Evolutionary conservation across 2,888 invertebrate genomes (phyloP).

Genomic region (Acanthoscelides obtectus): DNA sequence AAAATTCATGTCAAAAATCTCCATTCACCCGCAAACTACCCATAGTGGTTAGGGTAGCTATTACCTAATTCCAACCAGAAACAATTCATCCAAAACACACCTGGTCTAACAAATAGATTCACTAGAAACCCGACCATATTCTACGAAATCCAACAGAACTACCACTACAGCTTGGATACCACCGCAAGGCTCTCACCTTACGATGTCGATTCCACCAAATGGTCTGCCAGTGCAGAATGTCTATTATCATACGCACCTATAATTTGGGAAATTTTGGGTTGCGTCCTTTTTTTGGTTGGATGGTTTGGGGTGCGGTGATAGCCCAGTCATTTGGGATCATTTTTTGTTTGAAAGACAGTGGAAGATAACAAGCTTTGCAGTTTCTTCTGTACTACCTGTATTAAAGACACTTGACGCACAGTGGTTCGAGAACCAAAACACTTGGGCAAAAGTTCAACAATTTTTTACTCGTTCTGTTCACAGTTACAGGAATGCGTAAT

Average conservation of each 20-base stretch:
- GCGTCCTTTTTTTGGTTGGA: background rate
- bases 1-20: no score
- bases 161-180: background rate
- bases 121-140: background rate
- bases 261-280: conserved; percentile 11
- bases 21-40: background rate
- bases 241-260: conserved; percentile 16
- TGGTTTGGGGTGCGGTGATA: background rate
- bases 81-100: background rate
- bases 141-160: background rate
- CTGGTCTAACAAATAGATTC: background rate
- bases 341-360: no score
- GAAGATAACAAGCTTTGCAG: no score
- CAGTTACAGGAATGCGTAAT: no score
- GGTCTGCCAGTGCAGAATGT: conserved; percentile 14
- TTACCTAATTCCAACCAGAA: background rate
- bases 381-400: no score
- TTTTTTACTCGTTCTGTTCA: no score
- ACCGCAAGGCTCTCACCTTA: background rate
- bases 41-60: background rate
- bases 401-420: no score
- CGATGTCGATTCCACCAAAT: conserved; percentile 9
- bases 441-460: no score
- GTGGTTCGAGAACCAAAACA: no score
- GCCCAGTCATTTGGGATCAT: background rate